These are phyloP conservation scores for Nyctibius grandis DNA, from an alignment of 2,797 vertebrate genomes.

Conservation along the genomic window DNA sequence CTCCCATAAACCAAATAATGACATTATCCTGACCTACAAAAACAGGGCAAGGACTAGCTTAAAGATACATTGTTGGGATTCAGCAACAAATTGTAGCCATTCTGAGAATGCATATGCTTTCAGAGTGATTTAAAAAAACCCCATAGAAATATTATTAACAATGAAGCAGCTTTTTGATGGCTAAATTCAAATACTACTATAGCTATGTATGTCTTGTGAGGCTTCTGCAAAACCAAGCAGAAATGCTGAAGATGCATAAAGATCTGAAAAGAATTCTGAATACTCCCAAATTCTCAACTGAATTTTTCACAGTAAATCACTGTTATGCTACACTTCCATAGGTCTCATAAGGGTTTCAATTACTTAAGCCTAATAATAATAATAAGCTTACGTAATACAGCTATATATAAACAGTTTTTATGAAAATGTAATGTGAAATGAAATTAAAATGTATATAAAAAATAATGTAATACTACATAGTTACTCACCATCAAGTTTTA, in stretches of 20 bases:
- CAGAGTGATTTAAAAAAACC: not conserved
- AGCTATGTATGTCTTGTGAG: not conserved
- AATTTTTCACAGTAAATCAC: not conserved
- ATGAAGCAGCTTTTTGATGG: not conserved
- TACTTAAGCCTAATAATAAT: not conserved
- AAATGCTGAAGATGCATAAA: not conserved
- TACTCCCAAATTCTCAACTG: not conserved
- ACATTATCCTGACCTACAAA: not conserved
- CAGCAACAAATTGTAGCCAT: not conserved
- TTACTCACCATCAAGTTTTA: not conserved
- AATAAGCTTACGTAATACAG: not conserved
- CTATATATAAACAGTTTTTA: not conserved
- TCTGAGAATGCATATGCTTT: not conserved
- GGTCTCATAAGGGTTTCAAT: not conserved
- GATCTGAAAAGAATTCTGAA: not conserved
- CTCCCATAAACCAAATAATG: not conserved
- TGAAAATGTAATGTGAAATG: not conserved
- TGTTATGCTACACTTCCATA: not conserved
- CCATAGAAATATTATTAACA: not conserved
- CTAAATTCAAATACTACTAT: not conserved
- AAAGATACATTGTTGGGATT: not conserved
- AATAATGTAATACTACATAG: not conserved
- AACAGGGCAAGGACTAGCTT: not conserved
- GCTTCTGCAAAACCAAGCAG: not conserved
- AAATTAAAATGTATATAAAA: not conserved